Evolutionary conservation across 1,140 invertebrate species (phyloP).

Genomic region (Diabrotica virgifera): DNA sequence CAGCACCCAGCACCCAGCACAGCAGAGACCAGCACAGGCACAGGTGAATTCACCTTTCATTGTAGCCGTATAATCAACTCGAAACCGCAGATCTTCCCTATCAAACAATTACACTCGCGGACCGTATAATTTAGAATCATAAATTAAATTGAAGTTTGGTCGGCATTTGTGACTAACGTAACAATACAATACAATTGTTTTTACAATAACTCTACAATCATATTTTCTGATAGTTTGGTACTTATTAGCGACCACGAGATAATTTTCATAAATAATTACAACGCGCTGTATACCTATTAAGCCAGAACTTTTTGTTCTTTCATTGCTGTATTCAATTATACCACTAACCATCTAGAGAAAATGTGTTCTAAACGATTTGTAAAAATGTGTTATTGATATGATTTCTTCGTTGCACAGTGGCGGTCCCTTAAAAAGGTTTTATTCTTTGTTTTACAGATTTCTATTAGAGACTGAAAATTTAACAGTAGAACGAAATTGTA

Average conservation of each 20-base stretch:
- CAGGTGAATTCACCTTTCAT: background rate
- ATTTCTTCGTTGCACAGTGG: background rate
- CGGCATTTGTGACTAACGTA: slow-evolving; percentile 19
- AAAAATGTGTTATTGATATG: background rate
- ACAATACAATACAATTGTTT: slow-evolving; percentile 23
- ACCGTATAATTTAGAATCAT: slow-evolving; percentile 24
- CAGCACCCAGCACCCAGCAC: no score
- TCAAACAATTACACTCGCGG: slow-evolving; percentile 21
- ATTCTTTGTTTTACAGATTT: no score
- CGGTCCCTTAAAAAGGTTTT: no score
- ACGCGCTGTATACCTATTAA: slow-evolving; percentile 17
- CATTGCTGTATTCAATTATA: slow-evolving; percentile 11
- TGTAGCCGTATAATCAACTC: slow-evolving; percentile 20
- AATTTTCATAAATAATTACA: slow-evolving; percentile 23
- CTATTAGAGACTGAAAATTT: no score
- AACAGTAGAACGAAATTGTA: no score
- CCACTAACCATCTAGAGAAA: background rate
- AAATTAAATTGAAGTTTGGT: slow-evolving; percentile 22
- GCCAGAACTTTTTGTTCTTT: slow-evolving; percentile 6
- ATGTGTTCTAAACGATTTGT: background rate
- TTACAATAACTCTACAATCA: slow-evolving; percentile 22
- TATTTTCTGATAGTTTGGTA: slow-evolving; percentile 22
- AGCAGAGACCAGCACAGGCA: no score
- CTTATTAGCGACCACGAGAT: slow-evolving; percentile 21
- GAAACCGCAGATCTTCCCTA: slow-evolving; percentile 21